Conservation (phyloP, 2,113 vertebrate genomes). For the Rhinoderma darwinii region DNA sequence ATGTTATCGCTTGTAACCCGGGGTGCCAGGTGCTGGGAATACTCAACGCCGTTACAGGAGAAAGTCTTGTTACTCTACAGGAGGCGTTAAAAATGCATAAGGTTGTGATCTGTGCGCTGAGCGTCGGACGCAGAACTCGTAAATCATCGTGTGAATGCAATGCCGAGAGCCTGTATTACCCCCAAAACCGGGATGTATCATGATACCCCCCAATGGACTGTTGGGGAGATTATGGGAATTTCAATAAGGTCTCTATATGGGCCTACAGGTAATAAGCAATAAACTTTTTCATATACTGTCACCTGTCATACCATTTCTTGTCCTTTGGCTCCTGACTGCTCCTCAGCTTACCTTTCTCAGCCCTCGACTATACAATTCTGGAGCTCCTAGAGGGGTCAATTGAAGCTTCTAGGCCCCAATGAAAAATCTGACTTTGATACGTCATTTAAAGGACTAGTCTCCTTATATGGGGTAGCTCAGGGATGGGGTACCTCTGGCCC, state of each 20-base stretch:
- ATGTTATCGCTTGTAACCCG: constrained; percentile 30
- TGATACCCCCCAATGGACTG: not conserved
- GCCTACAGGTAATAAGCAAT: not conserved
- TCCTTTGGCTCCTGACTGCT: not conserved
- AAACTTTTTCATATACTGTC: not conserved
- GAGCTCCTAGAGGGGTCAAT: not conserved
- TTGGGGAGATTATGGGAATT: not conserved
- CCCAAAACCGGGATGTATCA: not conserved
- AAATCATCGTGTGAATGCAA: not conserved
- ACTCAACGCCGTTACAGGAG: not conserved
- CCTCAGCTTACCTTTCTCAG: not conserved
- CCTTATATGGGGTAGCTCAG: too few relatives aligned
- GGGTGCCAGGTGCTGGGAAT: constrained; percentile 32
- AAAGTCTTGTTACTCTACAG: constrained; percentile 20
- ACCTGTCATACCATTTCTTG: not conserved
- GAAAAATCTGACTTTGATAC: not conserved
- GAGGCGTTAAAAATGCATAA: constrained; percentile 39
- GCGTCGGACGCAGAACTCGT: not conserved
- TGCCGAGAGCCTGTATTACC: not conserved
- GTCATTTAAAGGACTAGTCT: too few relatives aligned
- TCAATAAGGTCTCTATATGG: not conserved
- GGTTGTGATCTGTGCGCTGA: constrained; percentile 11
- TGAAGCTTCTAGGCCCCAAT: not conserved
- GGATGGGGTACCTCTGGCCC: too few relatives aligned
- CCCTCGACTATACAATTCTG: not conserved